phyloP scores from a whole-genome alignment of 2,113 vertebrate genomes.

The Astur gentilis region DNA sequence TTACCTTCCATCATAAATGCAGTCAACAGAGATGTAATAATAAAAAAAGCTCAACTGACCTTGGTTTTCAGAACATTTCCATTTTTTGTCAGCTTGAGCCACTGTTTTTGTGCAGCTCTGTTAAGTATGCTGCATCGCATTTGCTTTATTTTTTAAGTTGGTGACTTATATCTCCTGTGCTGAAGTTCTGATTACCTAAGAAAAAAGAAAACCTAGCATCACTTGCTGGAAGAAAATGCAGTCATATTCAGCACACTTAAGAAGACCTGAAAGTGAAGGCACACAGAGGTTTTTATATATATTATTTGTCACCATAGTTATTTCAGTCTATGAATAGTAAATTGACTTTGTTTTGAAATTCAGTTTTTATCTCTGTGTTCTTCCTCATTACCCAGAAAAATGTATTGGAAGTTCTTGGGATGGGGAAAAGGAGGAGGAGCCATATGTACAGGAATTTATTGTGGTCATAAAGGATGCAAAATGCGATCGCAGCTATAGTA shows the following conservation, averaged over 20 bases:
- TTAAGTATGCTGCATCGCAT: neutral
- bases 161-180: neutral
- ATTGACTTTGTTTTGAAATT: neutral
- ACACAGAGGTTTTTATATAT: neutral
- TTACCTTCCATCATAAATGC: neutral
- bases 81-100: neutral
- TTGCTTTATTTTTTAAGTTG: neutral
- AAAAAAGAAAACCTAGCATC: neutral
- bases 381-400: neutral
- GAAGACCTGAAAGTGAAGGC: neutral
- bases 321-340: neutral
- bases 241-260: neutral
- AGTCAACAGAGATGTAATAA: neutral
- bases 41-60: neutral
- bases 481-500: fast-evolving
- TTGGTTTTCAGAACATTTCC: neutral
- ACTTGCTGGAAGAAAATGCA: neutral
- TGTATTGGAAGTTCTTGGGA: neutral
- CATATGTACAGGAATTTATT: neutral
- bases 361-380: neutral
- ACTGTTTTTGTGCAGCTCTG: neutral
- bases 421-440: neutral
- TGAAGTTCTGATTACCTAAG: neutral
- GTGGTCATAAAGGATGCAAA: neutral
- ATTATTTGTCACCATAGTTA: neutral